phyloP scores from a whole-genome alignment of 1,140 invertebrate species.

The Kradibia gibbosae region DNA sequence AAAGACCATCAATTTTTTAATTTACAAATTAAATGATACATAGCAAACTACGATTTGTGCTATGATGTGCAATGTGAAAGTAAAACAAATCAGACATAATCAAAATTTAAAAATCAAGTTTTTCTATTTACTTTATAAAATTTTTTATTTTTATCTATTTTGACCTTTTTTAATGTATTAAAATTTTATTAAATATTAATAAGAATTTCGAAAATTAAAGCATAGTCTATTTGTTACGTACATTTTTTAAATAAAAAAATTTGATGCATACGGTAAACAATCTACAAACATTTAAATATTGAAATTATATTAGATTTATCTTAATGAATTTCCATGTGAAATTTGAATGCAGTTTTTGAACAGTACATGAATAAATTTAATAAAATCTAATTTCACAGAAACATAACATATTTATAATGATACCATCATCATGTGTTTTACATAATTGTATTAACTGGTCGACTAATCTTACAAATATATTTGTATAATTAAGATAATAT shows the following conservation, averaged over 20 bases:
- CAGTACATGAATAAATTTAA: constrained; percentile 2
- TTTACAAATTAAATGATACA: too few relatives aligned
- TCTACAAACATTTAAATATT: neutral
- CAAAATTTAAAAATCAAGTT: too few relatives aligned
- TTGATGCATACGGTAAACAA: neutral
- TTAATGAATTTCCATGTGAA: neutral
- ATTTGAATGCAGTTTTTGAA: neutral
- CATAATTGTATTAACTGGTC: neutral
- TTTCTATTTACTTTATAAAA: too few relatives aligned
- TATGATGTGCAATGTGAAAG: too few relatives aligned
- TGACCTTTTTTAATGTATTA: too few relatives aligned
- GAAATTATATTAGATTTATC: neutral
- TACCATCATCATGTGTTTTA: neutral
- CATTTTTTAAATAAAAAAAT: neutral
- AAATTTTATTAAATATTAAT: too few relatives aligned
- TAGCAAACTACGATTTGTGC: too few relatives aligned
- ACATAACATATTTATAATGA: neutral
- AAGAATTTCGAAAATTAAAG: neutral
- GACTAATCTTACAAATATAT: neutral
- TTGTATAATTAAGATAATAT: neutral
- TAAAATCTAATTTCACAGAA: neutral
- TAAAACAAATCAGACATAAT: too few relatives aligned
- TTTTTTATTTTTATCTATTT: too few relatives aligned
- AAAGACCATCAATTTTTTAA: too few relatives aligned
- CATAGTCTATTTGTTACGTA: neutral